Percentiles rank a stretch among this genome's conserved stretches.
phyloP scores from a whole-genome alignment of 2,888 invertebrate genomes.

The Gonocerus acuteangulatus region DNA sequence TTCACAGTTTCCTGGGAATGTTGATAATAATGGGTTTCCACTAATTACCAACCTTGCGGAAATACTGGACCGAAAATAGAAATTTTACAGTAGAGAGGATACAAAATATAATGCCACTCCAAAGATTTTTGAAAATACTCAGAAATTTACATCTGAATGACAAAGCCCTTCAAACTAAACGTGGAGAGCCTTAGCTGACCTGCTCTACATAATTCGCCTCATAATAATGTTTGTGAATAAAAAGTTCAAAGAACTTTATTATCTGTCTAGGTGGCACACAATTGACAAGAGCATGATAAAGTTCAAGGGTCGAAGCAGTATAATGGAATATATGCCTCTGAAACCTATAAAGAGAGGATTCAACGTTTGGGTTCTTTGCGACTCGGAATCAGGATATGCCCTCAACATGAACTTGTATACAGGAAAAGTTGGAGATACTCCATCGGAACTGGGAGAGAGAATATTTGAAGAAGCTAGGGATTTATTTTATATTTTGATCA shows the following conservation, averaged over 20 bases:
- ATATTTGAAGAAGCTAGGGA: conserved; percentile 38
- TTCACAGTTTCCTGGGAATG: conserved; percentile 28
- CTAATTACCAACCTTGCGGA: conserved; percentile 23
- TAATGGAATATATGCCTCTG: conserved; percentile 5
- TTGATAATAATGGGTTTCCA: conserved; percentile 36
- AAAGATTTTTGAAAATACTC: conserved; percentile 36
- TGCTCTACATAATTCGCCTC: conserved; percentile 38
- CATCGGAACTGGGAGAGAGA: conserved; percentile 38
- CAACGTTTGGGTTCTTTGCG: conserved; percentile 37
- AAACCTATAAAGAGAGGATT: conserved; percentile 37
- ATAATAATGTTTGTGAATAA: no score
- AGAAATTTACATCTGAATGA: conserved; percentile 35
- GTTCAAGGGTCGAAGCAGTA: neutral
- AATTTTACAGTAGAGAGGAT: conserved; percentile 31
- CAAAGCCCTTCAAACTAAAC: conserved; percentile 31
- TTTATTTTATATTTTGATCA: conserved; percentile 40
- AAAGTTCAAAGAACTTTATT: conserved; percentile 40
- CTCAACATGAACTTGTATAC: conserved; percentile 38
- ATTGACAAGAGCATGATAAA: conserved; percentile 33
- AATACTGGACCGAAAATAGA: conserved; percentile 31
- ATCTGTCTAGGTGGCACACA: conserved; percentile 20
- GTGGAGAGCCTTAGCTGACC: conserved; percentile 31
- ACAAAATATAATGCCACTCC: conserved; percentile 29
- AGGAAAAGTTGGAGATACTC: conserved; percentile 35
- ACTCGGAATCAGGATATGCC: conserved; percentile 36